A percentile compares a stretch with the other conserved stretches of the same genome.
Conservation (phyloP, 2,888 invertebrate genomes). For the Drosophila mettleri region DNA sequence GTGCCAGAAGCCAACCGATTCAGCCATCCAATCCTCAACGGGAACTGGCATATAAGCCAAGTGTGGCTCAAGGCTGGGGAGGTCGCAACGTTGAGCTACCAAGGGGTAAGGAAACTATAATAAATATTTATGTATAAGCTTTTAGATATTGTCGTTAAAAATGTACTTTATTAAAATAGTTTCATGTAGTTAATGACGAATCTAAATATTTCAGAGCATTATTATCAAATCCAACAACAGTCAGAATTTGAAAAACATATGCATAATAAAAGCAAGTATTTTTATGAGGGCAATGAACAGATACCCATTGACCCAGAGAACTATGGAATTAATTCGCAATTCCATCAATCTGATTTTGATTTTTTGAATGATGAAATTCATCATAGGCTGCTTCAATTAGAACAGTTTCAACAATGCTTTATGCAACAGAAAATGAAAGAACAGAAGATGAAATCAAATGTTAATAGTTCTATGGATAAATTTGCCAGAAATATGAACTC, state of each 20-base stretch:
- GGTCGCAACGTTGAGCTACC: slow-evolving; percentile 83
- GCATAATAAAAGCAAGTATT: slow-evolving; percentile 10
- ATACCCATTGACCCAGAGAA: neutral
- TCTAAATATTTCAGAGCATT: slow-evolving; percentile 54
- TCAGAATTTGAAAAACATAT: slow-evolving; percentile 6
- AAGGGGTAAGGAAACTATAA: slow-evolving; percentile 71
- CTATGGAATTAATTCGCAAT: neutral
- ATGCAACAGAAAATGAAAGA: slow-evolving; percentile 46
- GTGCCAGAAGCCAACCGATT: slow-evolving; percentile 12
- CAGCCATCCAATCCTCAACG: slow-evolving; percentile 71
- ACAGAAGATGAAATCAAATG: slow-evolving; percentile 10
- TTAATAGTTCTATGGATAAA: neutral
- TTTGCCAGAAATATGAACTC: neutral
- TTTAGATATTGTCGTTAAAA: too few species aligned
- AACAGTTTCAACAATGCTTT: slow-evolving; percentile 64
- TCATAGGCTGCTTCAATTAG: slow-evolving; percentile 64
- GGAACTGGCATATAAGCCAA: slow-evolving; percentile 84
- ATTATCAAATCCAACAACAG: neutral
- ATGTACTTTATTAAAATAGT: too few species aligned
- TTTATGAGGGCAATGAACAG: slow-evolving; percentile 4
- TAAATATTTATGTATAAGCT: too few species aligned
- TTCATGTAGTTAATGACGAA: neutral
- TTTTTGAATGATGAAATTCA: slow-evolving; percentile 57
- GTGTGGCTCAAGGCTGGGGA: slow-evolving; percentile 85
- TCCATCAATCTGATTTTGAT: neutral